Evolutionary conservation across 2,888 invertebrate genomes (phyloP).

Genomic region (Scaptomyza tumidula): DNA sequence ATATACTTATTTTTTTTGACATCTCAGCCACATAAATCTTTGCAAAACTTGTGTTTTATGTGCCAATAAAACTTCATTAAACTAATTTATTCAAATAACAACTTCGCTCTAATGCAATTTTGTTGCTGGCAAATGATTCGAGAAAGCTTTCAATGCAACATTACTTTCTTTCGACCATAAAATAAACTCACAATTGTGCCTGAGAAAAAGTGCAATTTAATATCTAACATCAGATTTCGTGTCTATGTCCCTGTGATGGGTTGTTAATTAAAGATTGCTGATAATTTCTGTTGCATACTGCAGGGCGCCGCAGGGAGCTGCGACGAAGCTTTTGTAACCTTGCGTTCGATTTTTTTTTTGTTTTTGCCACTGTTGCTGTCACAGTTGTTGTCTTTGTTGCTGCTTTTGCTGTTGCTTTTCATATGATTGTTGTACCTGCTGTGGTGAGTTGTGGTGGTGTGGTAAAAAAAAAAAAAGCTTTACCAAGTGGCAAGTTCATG

Average conservation of each 20-base stretch:
- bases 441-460: conserved; percentile 39
- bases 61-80: no score
- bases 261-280: neutral
- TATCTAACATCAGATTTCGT: neutral
- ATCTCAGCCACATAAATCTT: no score
- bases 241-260: neutral
- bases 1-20: no score
- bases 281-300: neutral
- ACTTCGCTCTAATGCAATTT: neutral
- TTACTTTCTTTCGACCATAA: no score
- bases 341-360: conserved; percentile 4
- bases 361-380: conserved; percentile 39
- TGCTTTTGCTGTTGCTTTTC: conserved; percentile 29
- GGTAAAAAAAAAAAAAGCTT: conserved; percentile 66
- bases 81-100: neutral
- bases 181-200: neutral
- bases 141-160: no score
- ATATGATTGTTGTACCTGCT: conserved; percentile 27
- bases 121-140: no score
- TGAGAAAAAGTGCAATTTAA: neutral
- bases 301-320: neutral
- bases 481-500: conserved; percentile 60
- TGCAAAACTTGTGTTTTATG: no score
- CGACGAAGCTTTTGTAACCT: conserved; percentile 33
- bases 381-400: conserved; percentile 30